Evolutionary conservation across 1,140 invertebrate genomes (phyloP), one percentile per base, ranked within the genome.

Genomic region (Maniola jurtina): DNA sequence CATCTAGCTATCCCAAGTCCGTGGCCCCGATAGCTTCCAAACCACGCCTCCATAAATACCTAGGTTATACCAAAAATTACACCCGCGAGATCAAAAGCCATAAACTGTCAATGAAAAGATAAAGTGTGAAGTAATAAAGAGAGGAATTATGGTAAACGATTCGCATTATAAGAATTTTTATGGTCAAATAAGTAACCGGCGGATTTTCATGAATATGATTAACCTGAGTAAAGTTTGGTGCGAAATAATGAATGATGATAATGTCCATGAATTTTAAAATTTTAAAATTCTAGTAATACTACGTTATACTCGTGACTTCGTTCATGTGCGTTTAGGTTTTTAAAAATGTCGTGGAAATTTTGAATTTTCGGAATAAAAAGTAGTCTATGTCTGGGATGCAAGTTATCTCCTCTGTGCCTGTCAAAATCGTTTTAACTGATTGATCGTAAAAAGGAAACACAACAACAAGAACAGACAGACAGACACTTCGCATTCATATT

Each of bases 41-140:
- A 50, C 14, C 48, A 16, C 48, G 0, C 14, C 45, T 3, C 14
- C 48, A 16, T 50, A 50, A 50, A 50, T 50, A 50, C 48, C 14
- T 16, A 16, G 48, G 48, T 50, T 50, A 50, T 50, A 50, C 48
- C 48, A 50, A 50, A 50, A 50, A 50, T 50, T 50, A 50, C 48
- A 8, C 48, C 14, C 14, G 6, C 0, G 15, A 25, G 48, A 50
- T 15, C 48, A 25, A 16, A 15, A 25, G 48, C 48, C 48, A 25
- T 50, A 50, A 50, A 50, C 48, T 50, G 48, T 50, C 48, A 25
- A 25, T 50, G 48, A 50, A 50, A 50, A 50, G 16, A 50, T 50
- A 15, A 15, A 50, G 48, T 50, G 14, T 50, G 15, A 16, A 16
- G 48, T 50, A 50, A 50, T 50, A 50, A 50, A 50, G 16, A 50